Conservation (phyloP, 2,888 invertebrate genomes). For the Baccha elongata region DNA sequence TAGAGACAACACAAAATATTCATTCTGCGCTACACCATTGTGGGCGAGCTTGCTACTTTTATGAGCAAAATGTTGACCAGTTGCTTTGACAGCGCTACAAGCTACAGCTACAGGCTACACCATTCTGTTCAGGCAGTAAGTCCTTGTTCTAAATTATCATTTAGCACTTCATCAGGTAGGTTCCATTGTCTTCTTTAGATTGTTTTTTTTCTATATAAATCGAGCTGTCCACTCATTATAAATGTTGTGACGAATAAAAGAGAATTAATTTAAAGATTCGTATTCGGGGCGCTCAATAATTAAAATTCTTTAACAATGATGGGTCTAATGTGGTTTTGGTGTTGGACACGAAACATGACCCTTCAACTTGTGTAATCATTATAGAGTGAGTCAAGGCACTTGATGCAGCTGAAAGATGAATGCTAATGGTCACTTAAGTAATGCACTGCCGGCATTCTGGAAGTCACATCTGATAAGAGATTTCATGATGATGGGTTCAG, state of each 20-base stretch:
- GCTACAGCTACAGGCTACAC: too few species aligned
- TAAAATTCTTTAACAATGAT: slow-evolving; percentile 39
- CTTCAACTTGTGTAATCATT: slow-evolving; percentile 21
- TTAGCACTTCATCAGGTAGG: slow-evolving; percentile 32
- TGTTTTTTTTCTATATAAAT: too few species aligned
- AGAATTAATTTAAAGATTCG: slow-evolving; percentile 19
- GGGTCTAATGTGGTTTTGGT: slow-evolving; percentile 60
- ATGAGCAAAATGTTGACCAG: too few species aligned
- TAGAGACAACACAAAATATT: too few species aligned
- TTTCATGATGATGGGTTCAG: background rate
- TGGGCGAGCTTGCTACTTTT: too few species aligned
- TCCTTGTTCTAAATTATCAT: slow-evolving; percentile 34
- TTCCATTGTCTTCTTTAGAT: slow-evolving; percentile 4
- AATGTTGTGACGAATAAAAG: slow-evolving; percentile 32
- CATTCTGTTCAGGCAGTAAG: too few species aligned
- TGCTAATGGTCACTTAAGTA: slow-evolving; percentile 36
- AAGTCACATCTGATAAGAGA: slow-evolving; percentile 56
- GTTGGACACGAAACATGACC: slow-evolving; percentile 43
- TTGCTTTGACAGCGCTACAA: too few species aligned
- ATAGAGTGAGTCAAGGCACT: slow-evolving; percentile 59
- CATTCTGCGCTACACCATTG: too few species aligned
- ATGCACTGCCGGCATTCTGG: slow-evolving; percentile 28
- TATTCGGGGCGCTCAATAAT: too few species aligned
- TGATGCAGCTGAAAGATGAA: slow-evolving; percentile 33
- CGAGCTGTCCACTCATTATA: slow-evolving; percentile 34